Base-by-base conservation (phyloP, 2,888 invertebrate species). In the Steinernema carpocapsae region DNA sequence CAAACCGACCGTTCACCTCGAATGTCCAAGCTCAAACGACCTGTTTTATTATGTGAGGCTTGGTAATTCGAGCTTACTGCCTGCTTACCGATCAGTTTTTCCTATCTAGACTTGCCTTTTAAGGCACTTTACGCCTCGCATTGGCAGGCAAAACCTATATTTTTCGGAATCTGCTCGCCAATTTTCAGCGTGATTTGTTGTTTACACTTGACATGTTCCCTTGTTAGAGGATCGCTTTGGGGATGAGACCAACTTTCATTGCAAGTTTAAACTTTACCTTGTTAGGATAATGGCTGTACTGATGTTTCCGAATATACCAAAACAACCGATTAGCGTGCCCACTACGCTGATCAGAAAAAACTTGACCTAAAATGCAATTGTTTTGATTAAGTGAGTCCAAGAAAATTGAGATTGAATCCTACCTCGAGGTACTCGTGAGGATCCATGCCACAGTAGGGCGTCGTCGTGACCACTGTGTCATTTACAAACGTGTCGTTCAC, bases 251-350 rank as follows among this genome's bases (percentile, higher is more conserved):
- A 14, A 43, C 43, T 43, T 43, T 7, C 43, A 14, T 43, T 14
- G 14, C 14, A 43, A 43, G 43, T 43, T 14, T 7, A 43, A 7
- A 48, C n/a, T n/a, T 72, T 24, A 83, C 82, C 83, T 79, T 76
- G 94, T 93, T 72, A 95, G 90, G 83, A 95, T 94, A 77, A 95
- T 92, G 91, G 94, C 93, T 51, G 95, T 92, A 74, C 96, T 92
- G 75, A 93, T 91, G 89, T 95, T 96, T 79, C 95, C 96, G 59
- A 94, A 91, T 78, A 95, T 91, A 6, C 95, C 96, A 85, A 93
- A 92, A 32, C 93, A 89, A 76, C 93, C 93, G 84, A 95, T 92
- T 70, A 92, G 88, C 88, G 94, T 94, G n/a, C 85, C 84, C 56
- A 85, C 78, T 7, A 84, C 79, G 73, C 79, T 78, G 59, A 84